Evolutionary conservation across 1,140 invertebrate genomes (phyloP).

Genomic region (Nymphalis io): DNA sequence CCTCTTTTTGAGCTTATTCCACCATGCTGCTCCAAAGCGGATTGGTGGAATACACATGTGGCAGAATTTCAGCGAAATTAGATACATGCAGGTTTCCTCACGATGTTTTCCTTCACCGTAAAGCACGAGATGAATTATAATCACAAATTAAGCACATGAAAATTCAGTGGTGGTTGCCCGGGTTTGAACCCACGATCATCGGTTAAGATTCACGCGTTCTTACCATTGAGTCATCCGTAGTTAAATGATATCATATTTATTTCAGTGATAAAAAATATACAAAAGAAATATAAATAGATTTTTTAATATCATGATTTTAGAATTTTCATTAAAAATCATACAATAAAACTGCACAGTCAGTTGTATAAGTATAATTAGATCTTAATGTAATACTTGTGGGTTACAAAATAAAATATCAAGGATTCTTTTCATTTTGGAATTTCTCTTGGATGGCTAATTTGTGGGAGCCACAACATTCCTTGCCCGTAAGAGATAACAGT

Average conservation of each 20-base stretch:
- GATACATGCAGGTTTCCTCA: too few relatives aligned
- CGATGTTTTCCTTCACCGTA: too few relatives aligned
- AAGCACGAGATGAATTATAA: too few relatives aligned
- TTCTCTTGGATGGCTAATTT: slow-evolving; percentile 69
- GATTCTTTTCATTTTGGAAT: slow-evolving; percentile 51
- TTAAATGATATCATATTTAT: not conserved
- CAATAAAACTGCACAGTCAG: slow-evolving; percentile 37
- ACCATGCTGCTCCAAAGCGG: too few relatives aligned
- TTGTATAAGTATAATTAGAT: slow-evolving; percentile 52
- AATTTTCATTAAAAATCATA: not conserved
- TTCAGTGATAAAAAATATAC: not conserved
- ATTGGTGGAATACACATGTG: too few relatives aligned
- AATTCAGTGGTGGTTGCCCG: too few relatives aligned
- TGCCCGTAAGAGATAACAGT: slow-evolving; percentile 57
- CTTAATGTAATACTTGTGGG: slow-evolving; percentile 45
- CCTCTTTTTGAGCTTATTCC: too few relatives aligned
- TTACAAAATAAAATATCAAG: slow-evolving; percentile 78
- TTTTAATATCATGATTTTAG: not conserved
- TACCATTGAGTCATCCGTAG: too few relatives aligned
- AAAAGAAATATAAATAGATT: not conserved
- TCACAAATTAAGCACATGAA: too few relatives aligned
- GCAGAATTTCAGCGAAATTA: too few relatives aligned
- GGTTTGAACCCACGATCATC: too few relatives aligned
- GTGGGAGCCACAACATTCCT: slow-evolving; percentile 65
- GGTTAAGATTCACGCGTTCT: too few relatives aligned